Evolutionary conservation across 2,888 invertebrate species (phyloP).

Genomic region (Drosophila algonquin): DNA sequence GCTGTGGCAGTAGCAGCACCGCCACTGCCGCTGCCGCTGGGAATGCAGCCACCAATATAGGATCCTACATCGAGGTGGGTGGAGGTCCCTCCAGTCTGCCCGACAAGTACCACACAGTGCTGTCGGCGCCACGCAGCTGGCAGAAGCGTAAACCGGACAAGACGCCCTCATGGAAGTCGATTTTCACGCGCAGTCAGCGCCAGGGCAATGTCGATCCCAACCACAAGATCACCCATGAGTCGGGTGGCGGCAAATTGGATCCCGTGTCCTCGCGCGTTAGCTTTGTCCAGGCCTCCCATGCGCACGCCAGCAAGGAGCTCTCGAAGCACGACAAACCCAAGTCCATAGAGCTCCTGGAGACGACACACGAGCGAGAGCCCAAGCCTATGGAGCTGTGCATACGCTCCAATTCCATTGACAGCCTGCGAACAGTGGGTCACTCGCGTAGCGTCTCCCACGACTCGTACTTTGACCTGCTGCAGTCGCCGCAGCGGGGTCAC

Average conservation of each 20-base stretch:
- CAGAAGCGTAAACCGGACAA: conserved; percentile 83
- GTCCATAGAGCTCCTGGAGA: conserved; percentile 83
- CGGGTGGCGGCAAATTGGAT: conserved; percentile 51
- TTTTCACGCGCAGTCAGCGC: conserved; percentile 84
- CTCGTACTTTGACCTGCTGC: conserved; percentile 92
- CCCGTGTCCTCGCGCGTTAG: conserved; percentile 76
- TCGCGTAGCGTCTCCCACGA: conserved; percentile 94
- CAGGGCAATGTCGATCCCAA: conserved; percentile 69
- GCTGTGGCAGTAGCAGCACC: conserved; percentile 26
- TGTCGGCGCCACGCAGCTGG: conserved; percentile 90
- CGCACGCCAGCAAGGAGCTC: conserved; percentile 76
- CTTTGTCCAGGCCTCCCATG: conserved; percentile 78
- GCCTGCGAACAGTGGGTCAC: conserved; percentile 83
- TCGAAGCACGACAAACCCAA: conserved; percentile 81
- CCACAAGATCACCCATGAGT: conserved; percentile 63
- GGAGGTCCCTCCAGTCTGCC: conserved; percentile 91
- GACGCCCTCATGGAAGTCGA: conserved; percentile 84
- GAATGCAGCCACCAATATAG: conserved; percentile 80
- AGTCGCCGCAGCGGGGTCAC: conserved; percentile 83
- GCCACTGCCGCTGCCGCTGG: neutral
- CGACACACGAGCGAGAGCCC: conserved; percentile 69
- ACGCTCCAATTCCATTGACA: conserved; percentile 84
- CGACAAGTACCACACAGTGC: conserved; percentile 93
- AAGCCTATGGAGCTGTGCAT: conserved; percentile 84
- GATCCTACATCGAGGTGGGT: conserved; percentile 89